Evolutionary conservation across 1,140 invertebrate genomes (phyloP).

Genomic region (Drosophila lowei): DNA sequence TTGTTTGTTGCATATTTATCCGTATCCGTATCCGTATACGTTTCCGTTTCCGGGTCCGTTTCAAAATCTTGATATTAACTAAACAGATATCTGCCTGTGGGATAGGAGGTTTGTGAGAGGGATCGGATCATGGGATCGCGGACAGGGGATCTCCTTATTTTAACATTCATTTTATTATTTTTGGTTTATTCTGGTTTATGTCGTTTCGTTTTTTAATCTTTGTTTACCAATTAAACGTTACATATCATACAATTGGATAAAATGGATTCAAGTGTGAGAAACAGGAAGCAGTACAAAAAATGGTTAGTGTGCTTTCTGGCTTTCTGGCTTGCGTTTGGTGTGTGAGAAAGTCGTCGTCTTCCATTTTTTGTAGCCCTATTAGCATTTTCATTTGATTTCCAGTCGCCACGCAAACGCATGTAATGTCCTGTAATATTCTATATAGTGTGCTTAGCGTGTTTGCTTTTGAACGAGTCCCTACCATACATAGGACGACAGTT

Average conservation of each 20-base stretch:
- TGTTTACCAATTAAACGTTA: constrained; percentile 60
- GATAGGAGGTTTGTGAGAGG: neutral
- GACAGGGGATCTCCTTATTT: constrained; percentile 14
- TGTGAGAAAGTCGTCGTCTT: constrained; percentile 30
- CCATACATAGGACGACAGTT: constrained; percentile 41
- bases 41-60: neutral
- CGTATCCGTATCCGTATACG: constrained; percentile 23
- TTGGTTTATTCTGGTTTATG: constrained; percentile 46
- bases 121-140: neutral
- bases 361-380: constrained; percentile 43
- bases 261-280: constrained; percentile 15
- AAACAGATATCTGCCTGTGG: constrained; percentile 47
- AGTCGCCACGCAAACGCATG: constrained; percentile 65
- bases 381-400: constrained; percentile 41
- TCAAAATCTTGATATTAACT: constrained; percentile 51
- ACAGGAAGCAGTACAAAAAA: constrained; percentile 56
- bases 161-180: constrained; percentile 53
- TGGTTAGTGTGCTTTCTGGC: constrained; percentile 46
- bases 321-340: constrained; percentile 30
- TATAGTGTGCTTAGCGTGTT: constrained; percentile 24
- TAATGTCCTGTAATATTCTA: constrained; percentile 31
- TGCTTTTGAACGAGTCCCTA: constrained; percentile 69
- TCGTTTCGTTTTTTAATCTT: constrained; percentile 29
- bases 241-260: constrained; percentile 53
- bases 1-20: constrained; percentile 48